A percentile compares a stretch with the other conserved stretches of the same genome.
These are phyloP conservation scores for Laticauda laticaudata DNA, from an alignment of 2,113 vertebrate genomes.

Conservation along the genomic window DNA sequence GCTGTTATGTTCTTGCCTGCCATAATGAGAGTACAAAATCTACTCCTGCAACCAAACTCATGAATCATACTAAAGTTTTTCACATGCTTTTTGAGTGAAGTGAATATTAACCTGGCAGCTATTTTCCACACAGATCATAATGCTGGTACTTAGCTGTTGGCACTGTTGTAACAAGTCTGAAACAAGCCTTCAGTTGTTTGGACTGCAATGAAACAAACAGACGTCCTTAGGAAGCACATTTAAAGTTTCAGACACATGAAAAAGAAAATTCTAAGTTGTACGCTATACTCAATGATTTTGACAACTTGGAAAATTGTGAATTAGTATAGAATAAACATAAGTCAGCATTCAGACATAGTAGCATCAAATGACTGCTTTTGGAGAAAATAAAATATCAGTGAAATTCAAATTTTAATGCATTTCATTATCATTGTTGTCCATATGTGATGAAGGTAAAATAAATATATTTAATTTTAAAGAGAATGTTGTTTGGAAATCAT, in stretches of 20 bases:
- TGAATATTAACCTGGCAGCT: background rate
- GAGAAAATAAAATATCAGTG: background rate
- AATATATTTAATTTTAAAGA: background rate
- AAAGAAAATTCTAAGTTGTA: background rate
- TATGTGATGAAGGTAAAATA: conserved; percentile 8
- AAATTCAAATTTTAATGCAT: conserved; percentile 1
- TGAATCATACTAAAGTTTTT: conserved; percentile 19
- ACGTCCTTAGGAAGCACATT: background rate
- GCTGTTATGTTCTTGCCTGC: conserved; percentile 12
- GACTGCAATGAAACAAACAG: background rate
- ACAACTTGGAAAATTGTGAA: background rate
- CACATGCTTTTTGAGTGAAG: conserved; percentile 7
- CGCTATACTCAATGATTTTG: background rate
- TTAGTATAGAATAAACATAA: background rate
- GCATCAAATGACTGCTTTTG: background rate
- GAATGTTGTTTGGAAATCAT: background rate
- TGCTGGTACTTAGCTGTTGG: background rate
- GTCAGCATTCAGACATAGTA: background rate
- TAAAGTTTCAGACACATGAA: background rate
- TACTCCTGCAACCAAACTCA: conserved; percentile 11
- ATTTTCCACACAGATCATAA: conserved; percentile 8
- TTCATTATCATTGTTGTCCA: conserved; percentile 6
- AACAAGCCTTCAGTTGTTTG: background rate
- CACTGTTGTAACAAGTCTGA: background rate
- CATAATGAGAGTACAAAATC: conserved; percentile 23